Percentiles rank a stretch among this genome's conserved stretches.
These are phyloP conservation scores for Patella ulyssiponensis DNA, from an alignment of 2,888 invertebrate species.

Conservation along the genomic window DNA sequence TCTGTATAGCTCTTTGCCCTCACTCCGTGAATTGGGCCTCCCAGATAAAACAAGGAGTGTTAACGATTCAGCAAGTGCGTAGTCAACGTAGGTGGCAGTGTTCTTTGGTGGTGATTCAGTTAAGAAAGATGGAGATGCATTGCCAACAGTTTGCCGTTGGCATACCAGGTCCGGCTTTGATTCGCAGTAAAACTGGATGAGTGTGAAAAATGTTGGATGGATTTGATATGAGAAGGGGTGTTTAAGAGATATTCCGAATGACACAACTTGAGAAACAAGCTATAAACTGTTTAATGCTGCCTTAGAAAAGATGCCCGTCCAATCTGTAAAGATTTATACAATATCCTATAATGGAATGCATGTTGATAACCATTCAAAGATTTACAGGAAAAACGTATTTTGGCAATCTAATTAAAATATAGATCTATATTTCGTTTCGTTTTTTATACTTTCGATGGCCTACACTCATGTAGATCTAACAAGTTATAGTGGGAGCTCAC, in stretches of 20 bases:
- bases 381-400: too few species aligned
- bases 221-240: conserved; percentile 98
- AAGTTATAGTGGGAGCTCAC: too few species aligned
- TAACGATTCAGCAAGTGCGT: conserved; percentile 99
- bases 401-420: too few species aligned
- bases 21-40: conserved; percentile 98
- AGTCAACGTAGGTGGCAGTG: conserved; percentile 93
- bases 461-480: too few species aligned
- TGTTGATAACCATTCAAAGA: too few species aligned
- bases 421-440: too few species aligned
- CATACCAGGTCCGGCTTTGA: conserved; percentile 96
- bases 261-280: conserved; percentile 99
- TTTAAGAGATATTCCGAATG: conserved; percentile 98
- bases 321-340: conserved; percentile 99
- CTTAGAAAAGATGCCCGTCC: conserved; percentile 98
- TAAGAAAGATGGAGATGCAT: conserved; percentile 94
- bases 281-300: conserved; percentile 99
- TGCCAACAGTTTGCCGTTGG: conserved; percentile 99
- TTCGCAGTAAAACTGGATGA: conserved; percentile 91
- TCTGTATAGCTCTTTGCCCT: conserved; percentile 99
- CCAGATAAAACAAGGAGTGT: conserved; percentile 99
- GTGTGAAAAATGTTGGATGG: conserved; percentile 97
- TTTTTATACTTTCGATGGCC: too few species aligned
- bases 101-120: conserved; percentile 99
- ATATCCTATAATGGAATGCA: conserved; percentile 76